These are phyloP conservation scores for Calyptommatus sinebrachiatus DNA, from an alignment of 2,113 vertebrate species.

Conservation along the genomic window DNA sequence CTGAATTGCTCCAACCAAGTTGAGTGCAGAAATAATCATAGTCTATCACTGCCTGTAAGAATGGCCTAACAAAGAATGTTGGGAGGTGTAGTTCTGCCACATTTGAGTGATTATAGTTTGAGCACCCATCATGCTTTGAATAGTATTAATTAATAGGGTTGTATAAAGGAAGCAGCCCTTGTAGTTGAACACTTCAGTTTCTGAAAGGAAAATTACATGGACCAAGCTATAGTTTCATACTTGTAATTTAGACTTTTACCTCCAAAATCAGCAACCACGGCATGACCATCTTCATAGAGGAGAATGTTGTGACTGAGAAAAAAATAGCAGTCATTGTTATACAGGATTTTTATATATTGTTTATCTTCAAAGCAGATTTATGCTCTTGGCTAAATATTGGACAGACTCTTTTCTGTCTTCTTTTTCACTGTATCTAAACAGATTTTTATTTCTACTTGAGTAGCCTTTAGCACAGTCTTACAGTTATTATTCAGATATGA, in stretches of 20 bases:
- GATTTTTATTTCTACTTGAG: neutral
- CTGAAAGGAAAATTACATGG: neutral
- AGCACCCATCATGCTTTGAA: neutral
- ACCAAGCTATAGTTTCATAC: no score
- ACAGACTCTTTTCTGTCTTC: neutral
- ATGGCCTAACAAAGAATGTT: no score
- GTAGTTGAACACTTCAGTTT: neutral
- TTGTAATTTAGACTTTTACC: slow-evolving; percentile 67
- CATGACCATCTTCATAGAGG: slow-evolving; percentile 92
- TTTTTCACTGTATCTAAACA: neutral
- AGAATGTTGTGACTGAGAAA: slow-evolving; percentile 88
- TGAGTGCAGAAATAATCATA: no score
- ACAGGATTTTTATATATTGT: neutral
- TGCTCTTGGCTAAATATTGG: neutral
- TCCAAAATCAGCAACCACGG: slow-evolving; percentile 95
- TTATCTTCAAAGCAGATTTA: neutral
- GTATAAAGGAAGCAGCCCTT: neutral
- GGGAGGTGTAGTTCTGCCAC: neutral
- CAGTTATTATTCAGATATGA: neutral
- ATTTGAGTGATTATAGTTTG: neutral
- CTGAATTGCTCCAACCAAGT: no score
- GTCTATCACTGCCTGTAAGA: no score
- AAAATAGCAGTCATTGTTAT: neutral
- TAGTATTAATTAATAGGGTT: neutral
- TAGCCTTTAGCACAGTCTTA: neutral